phyloP scores from a whole-genome alignment of 2,797 vertebrate genomes.

The Notoglanidium macrostoma region DNA sequence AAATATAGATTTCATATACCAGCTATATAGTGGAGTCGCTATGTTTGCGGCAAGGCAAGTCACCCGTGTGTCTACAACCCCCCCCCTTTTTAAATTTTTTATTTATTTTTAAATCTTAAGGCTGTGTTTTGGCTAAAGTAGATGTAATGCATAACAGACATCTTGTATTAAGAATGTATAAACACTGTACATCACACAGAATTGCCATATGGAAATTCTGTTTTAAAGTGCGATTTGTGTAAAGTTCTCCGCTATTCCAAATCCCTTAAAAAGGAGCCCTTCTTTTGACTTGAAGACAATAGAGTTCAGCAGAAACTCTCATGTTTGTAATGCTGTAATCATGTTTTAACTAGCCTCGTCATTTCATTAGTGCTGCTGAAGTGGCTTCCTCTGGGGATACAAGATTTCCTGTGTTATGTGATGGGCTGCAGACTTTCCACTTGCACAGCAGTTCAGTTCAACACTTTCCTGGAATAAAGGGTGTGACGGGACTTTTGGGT shows the following conservation, averaged over 20 bases:
- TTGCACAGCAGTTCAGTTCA: slow-evolving; percentile 44
- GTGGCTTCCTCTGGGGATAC: slow-evolving; percentile 53
- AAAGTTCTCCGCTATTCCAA: background rate
- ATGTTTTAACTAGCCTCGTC: slow-evolving; percentile 7
- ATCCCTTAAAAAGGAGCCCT: background rate
- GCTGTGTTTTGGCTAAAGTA: background rate
- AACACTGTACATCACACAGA: background rate
- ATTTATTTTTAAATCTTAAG: background rate
- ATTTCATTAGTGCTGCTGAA: slow-evolving; percentile 35
- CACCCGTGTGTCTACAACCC: too few relatives aligned
- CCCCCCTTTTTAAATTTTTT: too few relatives aligned
- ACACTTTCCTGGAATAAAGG: slow-evolving; percentile 41
- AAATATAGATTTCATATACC: background rate
- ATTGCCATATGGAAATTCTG: background rate
- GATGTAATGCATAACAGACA: background rate
- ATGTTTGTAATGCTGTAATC: background rate
- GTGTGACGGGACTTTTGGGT: slow-evolving; percentile 30
- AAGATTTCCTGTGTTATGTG: slow-evolving; percentile 56
- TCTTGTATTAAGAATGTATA: background rate
- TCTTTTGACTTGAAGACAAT: too few relatives aligned
- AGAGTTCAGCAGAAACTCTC: background rate
- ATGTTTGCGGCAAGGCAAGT: background rate
- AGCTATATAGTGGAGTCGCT: background rate
- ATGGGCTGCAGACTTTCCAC: slow-evolving; percentile 54
- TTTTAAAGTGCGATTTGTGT: background rate